phyloP scores from a whole-genome alignment of 1,140 invertebrate species.

The Heliconius himera region DNA sequence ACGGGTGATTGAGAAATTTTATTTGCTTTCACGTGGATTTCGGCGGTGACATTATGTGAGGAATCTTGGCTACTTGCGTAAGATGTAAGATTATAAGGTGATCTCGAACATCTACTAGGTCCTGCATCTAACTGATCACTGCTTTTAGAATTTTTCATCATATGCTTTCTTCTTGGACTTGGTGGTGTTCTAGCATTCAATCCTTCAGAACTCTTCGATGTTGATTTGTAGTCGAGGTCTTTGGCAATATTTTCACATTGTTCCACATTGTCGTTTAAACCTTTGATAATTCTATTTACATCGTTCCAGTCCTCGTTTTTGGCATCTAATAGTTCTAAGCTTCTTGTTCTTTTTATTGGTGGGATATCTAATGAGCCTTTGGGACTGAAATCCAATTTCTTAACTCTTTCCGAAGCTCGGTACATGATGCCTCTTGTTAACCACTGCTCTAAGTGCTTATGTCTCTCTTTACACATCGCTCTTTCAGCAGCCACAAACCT shows the following conservation, averaged over 20 bases:
- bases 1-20: conserved; percentile 68
- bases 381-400: conserved; percentile 78
- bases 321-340: conserved; percentile 84
- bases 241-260: conserved; percentile 67
- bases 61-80: conserved; percentile 43
- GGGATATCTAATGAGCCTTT: conserved; percentile 83
- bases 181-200: conserved; percentile 62
- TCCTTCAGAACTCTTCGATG: conserved; percentile 75
- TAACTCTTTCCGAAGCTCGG: conserved; percentile 83
- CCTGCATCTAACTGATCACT: conserved; percentile 71
- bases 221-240: conserved; percentile 67
- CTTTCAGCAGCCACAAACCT: conserved; percentile 85
- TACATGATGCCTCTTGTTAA: conserved; percentile 83
- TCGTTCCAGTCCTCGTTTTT: conserved; percentile 74
- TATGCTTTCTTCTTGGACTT: conserved; percentile 58
- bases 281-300: conserved; percentile 65
- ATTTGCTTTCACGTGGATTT: conserved; percentile 76
- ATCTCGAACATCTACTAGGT: conserved; percentile 57
- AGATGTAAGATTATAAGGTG: conserved; percentile 48
- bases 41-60: conserved; percentile 74
- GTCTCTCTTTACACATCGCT: conserved; percentile 84
- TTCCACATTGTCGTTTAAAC: conserved; percentile 69
- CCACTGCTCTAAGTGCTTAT: conserved; percentile 87
- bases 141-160: conserved; percentile 72
- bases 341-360: conserved; percentile 84